phyloP scores from a whole-genome alignment of 2,888 invertebrate species.

The Trissonchulus latispiculum region DNA sequence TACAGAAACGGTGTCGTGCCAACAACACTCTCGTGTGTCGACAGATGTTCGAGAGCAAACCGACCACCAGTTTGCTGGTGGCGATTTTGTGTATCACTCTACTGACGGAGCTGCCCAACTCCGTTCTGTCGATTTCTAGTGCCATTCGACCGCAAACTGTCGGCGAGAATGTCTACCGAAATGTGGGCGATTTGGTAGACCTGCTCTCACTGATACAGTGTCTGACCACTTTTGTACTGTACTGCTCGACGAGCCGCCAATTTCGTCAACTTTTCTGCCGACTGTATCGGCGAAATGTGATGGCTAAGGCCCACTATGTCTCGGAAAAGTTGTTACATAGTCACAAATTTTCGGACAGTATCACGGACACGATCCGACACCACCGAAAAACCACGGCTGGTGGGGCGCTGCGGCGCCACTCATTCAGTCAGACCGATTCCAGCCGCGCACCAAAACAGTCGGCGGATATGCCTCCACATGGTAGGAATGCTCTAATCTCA shows the following conservation, averaged over 20 bases:
- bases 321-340: too few relatives aligned
- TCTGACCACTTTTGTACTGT: background rate
- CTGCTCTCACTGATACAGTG: background rate
- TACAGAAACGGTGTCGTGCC: background rate
- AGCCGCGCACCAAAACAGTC: too few relatives aligned
- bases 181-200: background rate
- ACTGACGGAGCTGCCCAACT: background rate
- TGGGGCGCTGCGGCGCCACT: too few relatives aligned
- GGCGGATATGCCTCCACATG: too few relatives aligned
- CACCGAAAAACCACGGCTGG: too few relatives aligned
- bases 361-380: too few relatives aligned
- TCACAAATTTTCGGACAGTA: too few relatives aligned
- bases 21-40: background rate
- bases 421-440: too few relatives aligned
- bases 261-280: background rate
- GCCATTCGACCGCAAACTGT: background rate
- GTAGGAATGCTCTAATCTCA: too few relatives aligned
- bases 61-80: background rate
- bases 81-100: background rate
- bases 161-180: background rate
- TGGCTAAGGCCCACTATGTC: too few relatives aligned
- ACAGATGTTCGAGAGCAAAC: background rate
- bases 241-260: background rate
- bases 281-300: background rate
- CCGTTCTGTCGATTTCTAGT: background rate